Conservation (phyloP, 2,113 vertebrate genomes). For the Dipodomys stephensi region DNA sequence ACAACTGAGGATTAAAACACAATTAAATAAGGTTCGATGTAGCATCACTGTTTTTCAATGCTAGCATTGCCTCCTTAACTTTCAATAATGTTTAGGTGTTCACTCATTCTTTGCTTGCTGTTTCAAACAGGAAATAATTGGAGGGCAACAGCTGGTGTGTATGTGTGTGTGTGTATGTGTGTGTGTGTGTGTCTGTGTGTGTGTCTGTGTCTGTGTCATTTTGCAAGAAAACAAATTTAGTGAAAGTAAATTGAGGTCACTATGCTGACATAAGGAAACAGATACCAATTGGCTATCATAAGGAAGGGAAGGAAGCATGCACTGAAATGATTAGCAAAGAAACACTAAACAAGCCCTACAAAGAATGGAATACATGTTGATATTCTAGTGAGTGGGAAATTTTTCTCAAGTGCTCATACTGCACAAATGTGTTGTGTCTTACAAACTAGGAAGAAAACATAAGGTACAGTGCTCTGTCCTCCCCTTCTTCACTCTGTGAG, state of each 20-base stretch:
- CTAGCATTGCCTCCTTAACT: background rate
- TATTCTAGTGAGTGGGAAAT: background rate
- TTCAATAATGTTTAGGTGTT: background rate
- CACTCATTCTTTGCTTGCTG: background rate
- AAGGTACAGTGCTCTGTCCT: background rate
- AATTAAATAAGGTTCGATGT: background rate
- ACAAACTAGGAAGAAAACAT: background rate
- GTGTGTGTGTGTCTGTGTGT: background rate
- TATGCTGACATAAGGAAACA: background rate
- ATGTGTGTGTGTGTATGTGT: too few species aligned
- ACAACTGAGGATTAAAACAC: background rate
- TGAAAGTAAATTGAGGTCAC: constrained; percentile 38
- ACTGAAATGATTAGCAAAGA: background rate
- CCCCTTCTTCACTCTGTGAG: background rate
- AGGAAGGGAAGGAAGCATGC: background rate
- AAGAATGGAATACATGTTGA: background rate
- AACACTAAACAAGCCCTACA: background rate
- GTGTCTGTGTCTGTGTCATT: background rate
- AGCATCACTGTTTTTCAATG: background rate
- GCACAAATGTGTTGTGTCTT: background rate
- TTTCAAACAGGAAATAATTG: background rate
- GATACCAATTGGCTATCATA: background rate
- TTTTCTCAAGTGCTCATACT: background rate
- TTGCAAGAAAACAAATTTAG: background rate
- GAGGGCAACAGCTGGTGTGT: background rate